A percentile compares a stretch with the other conserved stretches of the same genome.
Conservation (phyloP, 2,888 invertebrate genomes). For the Rapana venosa region DNA sequence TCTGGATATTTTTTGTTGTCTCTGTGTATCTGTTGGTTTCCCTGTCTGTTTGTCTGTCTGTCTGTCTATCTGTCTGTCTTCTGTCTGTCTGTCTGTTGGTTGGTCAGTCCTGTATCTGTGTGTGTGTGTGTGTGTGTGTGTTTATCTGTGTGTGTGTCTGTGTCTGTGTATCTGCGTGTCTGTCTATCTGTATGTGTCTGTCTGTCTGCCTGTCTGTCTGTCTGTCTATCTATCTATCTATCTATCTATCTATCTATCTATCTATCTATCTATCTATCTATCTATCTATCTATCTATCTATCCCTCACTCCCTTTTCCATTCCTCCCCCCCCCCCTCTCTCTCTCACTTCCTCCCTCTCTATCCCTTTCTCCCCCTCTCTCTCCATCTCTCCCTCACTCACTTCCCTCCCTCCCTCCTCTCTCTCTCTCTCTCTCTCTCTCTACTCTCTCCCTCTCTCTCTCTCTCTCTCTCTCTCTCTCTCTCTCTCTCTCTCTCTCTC, state of each 20-base stretch:
- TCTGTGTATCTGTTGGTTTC: not conserved
- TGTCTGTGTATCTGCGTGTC: not conserved
- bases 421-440: slow-evolving; percentile 9
- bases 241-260: no score
- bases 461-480: slow-evolving; percentile 24
- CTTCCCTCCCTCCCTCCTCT: not conserved
- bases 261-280: no score
- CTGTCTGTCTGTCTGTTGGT: not conserved
- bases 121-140: not conserved
- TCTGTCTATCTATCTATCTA: no score
- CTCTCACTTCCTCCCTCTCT: slow-evolving; percentile 18
- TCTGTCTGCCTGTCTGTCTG: not conserved
- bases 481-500: slow-evolving; percentile 21
- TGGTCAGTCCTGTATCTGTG: not conserved
- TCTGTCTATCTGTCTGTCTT: not conserved
- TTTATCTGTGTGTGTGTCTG: not conserved
- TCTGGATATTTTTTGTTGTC: not conserved
- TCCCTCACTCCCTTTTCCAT: not conserved
- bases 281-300: no score
- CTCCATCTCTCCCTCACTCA: slow-evolving; percentile 28
- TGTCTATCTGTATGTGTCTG: not conserved
- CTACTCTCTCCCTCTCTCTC: not conserved
- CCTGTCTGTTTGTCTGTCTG: not conserved
- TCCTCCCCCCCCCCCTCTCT: not conserved
- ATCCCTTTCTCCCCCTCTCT: slow-evolving; percentile 3